Base-by-base conservation (phyloP, 2,113 vertebrate species). In the Urocitellus parryii region DNA sequence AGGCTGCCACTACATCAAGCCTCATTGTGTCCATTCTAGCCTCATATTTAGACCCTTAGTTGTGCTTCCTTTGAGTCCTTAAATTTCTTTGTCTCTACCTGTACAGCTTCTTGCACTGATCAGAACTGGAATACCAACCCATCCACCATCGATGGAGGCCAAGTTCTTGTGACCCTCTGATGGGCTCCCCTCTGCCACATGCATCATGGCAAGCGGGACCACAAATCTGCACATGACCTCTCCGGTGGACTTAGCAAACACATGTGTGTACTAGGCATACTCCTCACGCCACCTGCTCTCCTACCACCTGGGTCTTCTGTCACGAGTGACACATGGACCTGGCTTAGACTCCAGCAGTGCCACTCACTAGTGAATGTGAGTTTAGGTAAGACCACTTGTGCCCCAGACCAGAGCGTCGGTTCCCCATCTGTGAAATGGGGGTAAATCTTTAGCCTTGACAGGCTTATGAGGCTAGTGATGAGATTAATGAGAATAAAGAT, bases 111-210 rank as follows among this genome's bases (percentile, higher is more conserved):
- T 90, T n/a, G 25, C 16, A 27, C 10, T 37, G 27, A 42, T 77
- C 12, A 13, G 17, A 73, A 86, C 37, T 8, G 5, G 10, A 56
- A 68, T 16, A 7, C 5, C 6, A 45, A 56, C 8, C 13, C 25
- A n/a, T 6, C n/a, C 58, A 13, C 25, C 11, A 73, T 56, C 10
- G 8, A 0, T 0, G 13, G 0, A 34, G 13, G 1, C 34, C 70
- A 37, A 5, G n/a, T 61, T 77, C 65, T 90, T 61, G 7, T 0
- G 0, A 12, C 9, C 13, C 24, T 76, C 45, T 22, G 48, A 0
- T 3, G 18, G 63, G 16, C 7, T 12, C 25, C 70, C 42, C 6
- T 24, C 27, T 8, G 20, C 11, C 24, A 51, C 12, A 25, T 24
- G 24, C 12, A 14, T 29, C 0, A 2, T 37, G 13, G 9, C n/a